Evolutionary conservation across 2,113 vertebrate species (phyloP), one percentile per base, ranked within the genome.

Genomic region (Apistogramma diplotaenia): DNA sequence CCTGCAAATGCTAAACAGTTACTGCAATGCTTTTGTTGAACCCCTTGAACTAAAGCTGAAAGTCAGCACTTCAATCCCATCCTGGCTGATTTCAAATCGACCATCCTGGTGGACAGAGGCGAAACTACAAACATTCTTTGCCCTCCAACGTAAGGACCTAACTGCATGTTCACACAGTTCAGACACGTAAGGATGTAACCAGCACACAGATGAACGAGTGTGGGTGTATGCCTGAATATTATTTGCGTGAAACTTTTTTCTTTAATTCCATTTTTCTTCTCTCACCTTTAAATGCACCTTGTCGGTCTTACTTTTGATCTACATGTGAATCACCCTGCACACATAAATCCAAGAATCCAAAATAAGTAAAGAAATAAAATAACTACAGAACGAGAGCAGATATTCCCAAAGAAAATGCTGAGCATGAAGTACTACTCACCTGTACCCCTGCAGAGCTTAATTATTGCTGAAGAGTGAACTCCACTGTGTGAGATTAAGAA

Each of bases 351-450:
- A 13, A 43, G 13, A 43, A 12, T 43, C 4, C 12, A 43, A 43
- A 15, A 15, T 43, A 15, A 15, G 19, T n/a, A 57, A 57, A 37
- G 3, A 10, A 60, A 8, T 4, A 8, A 19, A 35, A 27, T 46
- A 7, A 29, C 18, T 23, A 55, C 18, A 4, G 5, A 11, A 73
- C 49, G 16, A 73, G 18, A 18, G 25, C 15, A 27, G 16, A 49
- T 31, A 77, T 43, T 21, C 4, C 12, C 5, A 57, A 27, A 65
- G 12, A 35, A 54, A 74, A 56, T 5, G 15, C 23, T 1, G 2
- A 67, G 4, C 51, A 29, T 18, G 11, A 49, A 12, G 8, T 1
- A 10, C 31, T 61, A 88, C 89, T 90, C 3, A 91, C 89, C 81
- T 81, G 59, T 49, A 29, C 7, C n/a, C 3, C 29, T 73, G 76